phyloP scores from a whole-genome alignment of 2,888 invertebrate genomes.

The Thera britannica region DNA sequence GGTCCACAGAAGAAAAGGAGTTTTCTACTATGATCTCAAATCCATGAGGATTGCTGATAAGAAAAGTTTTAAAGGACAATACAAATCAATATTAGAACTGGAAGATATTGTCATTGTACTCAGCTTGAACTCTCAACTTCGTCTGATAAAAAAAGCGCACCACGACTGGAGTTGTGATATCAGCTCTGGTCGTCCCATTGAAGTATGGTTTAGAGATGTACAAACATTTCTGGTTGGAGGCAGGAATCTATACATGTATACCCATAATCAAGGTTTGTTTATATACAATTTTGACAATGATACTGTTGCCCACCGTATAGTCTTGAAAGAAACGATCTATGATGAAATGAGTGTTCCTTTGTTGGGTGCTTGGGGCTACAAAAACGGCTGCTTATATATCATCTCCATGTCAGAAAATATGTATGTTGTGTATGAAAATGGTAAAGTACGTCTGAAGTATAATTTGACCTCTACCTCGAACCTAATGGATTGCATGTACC shows the following conservation, averaged over 20 bases:
- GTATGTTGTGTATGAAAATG: slow-evolving; percentile 5
- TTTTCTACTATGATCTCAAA: slow-evolving; percentile 62
- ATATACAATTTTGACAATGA: slow-evolving; percentile 17
- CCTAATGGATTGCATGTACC: slow-evolving; percentile 31
- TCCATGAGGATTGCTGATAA: slow-evolving; percentile 51
- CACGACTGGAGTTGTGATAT: background rate
- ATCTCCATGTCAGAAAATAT: slow-evolving; percentile 17
- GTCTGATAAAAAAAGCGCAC: slow-evolving; percentile 14
- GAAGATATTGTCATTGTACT: slow-evolving; percentile 25
- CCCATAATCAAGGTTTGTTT: background rate
- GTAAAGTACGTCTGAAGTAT: background rate
- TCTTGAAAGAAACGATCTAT: background rate
- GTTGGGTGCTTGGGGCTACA: slow-evolving; percentile 13
- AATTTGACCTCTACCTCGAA: slow-evolving; percentile 7
- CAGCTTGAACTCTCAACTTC: slow-evolving; percentile 19
- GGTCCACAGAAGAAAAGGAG: slow-evolving; percentile 50
- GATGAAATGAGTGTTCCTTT: background rate
- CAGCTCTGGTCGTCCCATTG: background rate
- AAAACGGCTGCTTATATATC: slow-evolving; percentile 9
- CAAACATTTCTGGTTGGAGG: slow-evolving; percentile 21
- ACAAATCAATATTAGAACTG: slow-evolving; percentile 48
- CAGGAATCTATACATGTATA: slow-evolving; percentile 10
- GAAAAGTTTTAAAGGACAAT: slow-evolving; percentile 53
- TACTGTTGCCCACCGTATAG: background rate
- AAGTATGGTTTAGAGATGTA: slow-evolving; percentile 10